Evolutionary conservation across 2,113 vertebrate genomes (phyloP).

Genomic region (Picathartes gymnocephalus): DNA sequence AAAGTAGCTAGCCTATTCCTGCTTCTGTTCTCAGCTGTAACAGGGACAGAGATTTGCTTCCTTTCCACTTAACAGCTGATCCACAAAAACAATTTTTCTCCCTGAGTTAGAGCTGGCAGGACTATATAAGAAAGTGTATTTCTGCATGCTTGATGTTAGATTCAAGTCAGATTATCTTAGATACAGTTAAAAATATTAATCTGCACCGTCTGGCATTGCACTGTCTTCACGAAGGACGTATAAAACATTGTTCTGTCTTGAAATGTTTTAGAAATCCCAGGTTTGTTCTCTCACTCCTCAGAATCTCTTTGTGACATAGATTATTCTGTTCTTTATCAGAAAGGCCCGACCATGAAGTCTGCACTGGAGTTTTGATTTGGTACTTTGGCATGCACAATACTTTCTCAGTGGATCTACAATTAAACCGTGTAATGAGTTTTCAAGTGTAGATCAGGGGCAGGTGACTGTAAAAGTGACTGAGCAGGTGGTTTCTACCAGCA

Average conservation of each 20-base stretch:
- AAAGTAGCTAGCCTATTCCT: neutral
- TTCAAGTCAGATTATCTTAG: neutral
- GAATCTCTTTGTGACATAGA: neutral
- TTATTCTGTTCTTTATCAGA: neutral
- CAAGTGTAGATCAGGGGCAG: neutral
- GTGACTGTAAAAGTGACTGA: neutral
- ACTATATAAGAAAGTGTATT: neutral
- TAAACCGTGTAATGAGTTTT: neutral
- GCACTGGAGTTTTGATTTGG: neutral
- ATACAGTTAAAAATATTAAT: neutral
- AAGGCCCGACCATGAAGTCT: neutral
- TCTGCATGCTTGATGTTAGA: neutral
- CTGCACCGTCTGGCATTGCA: neutral
- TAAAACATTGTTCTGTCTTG: neutral
- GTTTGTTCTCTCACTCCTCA: neutral
- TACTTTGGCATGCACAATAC: neutral
- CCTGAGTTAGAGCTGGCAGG: neutral
- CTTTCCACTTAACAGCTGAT: neutral
- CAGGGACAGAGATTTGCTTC: neutral
- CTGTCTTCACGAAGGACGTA: neutral
- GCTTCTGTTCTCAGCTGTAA: accelerated
- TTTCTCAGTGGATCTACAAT: neutral
- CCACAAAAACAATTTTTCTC: neutral
- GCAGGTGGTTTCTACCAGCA: neutral
- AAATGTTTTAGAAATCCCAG: neutral